Evolutionary conservation across 1,140 invertebrate genomes (phyloP).

Genomic region (Frieseomelitta varia): DNA sequence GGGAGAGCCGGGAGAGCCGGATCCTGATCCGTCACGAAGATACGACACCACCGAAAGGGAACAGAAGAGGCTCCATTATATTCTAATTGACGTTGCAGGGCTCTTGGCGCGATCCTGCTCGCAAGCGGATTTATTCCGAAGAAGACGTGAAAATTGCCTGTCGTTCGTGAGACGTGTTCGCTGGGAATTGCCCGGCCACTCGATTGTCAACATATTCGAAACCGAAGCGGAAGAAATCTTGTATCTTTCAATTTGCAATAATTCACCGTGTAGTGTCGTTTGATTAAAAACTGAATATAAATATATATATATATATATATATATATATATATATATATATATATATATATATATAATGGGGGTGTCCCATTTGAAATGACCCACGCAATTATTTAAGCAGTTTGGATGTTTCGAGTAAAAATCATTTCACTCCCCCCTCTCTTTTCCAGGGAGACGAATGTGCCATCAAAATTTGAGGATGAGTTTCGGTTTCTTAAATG

Average conservation of each 20-base stretch:
- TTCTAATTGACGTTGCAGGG: conserved; percentile 39
- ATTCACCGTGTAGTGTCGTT: neutral
- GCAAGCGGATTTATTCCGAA: no score
- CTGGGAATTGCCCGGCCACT: neutral
- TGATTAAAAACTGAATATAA: neutral
- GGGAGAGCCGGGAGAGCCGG: no score
- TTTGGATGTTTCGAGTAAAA: no score
- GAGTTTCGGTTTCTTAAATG: no score
- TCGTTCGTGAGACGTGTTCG: no score
- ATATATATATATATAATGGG: neutral
- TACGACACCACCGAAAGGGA: conserved; percentile 27
- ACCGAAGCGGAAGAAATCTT: neutral
- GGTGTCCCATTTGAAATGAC: neutral
- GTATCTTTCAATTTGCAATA: neutral
- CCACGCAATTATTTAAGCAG: no score
- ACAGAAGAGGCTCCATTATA: conserved; percentile 40
- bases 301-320: neutral
- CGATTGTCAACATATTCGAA: neutral
- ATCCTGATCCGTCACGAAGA: conserved; percentile 45
- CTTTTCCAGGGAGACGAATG: no score
- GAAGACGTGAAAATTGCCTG: conserved; percentile 1
- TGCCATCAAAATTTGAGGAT: no score
- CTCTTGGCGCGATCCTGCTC: neutral
- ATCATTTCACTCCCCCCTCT: no score
- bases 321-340: neutral